These are phyloP conservation scores for Indicator indicator DNA, from an alignment of 2,113 vertebrate genomes.

Conservation along the genomic window DNA sequence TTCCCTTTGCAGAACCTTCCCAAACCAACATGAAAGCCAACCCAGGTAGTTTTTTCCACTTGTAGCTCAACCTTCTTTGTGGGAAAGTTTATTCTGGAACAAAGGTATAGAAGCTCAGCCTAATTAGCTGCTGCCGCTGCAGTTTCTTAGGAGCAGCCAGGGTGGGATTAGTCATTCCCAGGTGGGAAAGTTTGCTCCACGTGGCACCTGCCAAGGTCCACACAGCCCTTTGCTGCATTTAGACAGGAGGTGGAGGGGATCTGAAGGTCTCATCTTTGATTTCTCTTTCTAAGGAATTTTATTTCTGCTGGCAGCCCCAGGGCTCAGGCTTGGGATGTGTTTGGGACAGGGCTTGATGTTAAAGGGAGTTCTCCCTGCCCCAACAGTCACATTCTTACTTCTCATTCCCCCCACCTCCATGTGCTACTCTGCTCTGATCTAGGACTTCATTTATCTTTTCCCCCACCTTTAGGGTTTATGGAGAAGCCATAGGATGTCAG, in stretches of 20 bases:
- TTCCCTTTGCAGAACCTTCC: constrained; percentile 19
- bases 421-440: background rate
- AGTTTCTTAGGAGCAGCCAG: background rate
- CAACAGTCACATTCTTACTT: background rate
- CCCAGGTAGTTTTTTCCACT: background rate
- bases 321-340: background rate
- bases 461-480: background rate
- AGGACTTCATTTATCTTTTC: background rate
- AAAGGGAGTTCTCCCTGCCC: background rate
- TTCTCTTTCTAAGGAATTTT: background rate
- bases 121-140: background rate
- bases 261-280: background rate
- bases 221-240: background rate
- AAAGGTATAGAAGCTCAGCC: background rate
- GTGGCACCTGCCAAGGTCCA: background rate
- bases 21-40: background rate
- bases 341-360: background rate
- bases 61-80: background rate
- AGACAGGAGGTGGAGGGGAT: background rate
- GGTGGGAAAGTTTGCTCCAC: background rate
- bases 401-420: background rate
- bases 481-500: background rate
- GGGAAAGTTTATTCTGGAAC: constrained; percentile 32
- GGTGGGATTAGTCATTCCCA: constrained; percentile 7
- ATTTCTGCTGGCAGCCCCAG: constrained; percentile 19